phyloP scores from a whole-genome alignment of 2,113 vertebrate genomes.

The Leptocoma aspasia region DNA sequence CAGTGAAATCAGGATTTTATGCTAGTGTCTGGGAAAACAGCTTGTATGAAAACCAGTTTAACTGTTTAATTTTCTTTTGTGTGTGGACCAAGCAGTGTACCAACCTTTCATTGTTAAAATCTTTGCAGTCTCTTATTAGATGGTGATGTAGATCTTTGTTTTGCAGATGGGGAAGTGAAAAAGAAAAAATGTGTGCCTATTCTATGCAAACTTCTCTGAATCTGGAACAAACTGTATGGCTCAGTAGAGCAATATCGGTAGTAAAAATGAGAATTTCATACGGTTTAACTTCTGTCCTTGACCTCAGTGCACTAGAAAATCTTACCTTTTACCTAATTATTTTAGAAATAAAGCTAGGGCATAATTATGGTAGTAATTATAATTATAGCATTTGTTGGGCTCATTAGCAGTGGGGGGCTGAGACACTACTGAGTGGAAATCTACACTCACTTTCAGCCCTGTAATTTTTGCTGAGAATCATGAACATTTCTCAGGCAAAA shows the following conservation, averaged over 20 bases:
- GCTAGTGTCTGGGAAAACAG: not conserved
- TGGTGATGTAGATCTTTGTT: not conserved
- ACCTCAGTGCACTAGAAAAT: not conserved
- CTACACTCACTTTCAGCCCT: not conserved
- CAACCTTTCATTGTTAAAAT: not conserved
- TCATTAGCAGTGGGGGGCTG: not conserved
- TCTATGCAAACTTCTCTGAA: not conserved
- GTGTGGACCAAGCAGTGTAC: accelerated
- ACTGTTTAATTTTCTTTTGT: not conserved
- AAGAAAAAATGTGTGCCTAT: not conserved
- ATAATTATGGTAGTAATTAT: not conserved
- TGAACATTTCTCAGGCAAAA: not conserved
- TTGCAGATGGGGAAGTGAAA: not conserved
- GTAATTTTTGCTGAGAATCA: not conserved
- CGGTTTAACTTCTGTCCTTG: not conserved
- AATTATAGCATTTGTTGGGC: not conserved
- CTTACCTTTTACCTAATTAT: not conserved
- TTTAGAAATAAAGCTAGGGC: not conserved
- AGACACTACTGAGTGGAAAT: not conserved
- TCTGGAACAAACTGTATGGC: not conserved
- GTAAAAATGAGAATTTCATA: not conserved
- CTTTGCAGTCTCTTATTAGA: not conserved
- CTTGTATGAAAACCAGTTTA: not conserved
- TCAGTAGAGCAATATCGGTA: not conserved
- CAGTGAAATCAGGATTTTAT: not conserved